Conservation (phyloP, 2,797 vertebrate genomes). For the Bradypodion ventrale region DNA sequence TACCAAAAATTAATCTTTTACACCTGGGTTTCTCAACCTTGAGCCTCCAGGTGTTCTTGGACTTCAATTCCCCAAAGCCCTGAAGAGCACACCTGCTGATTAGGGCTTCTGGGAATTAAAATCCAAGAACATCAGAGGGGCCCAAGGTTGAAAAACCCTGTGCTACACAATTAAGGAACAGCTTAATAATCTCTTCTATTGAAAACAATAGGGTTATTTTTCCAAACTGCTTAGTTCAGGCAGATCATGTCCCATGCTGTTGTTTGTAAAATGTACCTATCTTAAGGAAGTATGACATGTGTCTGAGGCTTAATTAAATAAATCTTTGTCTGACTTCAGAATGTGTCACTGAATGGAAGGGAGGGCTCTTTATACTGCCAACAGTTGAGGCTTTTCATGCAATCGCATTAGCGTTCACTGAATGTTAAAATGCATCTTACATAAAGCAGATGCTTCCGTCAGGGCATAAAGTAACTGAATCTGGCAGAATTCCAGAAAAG, state of each 20-base stretch:
- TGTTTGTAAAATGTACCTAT: background rate
- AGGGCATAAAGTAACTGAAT: background rate
- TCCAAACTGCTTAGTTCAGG: background rate
- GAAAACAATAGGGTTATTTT: background rate
- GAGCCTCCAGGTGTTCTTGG: too few species aligned
- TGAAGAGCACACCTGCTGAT: too few species aligned
- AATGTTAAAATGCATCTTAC: background rate
- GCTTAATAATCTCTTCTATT: background rate
- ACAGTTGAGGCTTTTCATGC: background rate
- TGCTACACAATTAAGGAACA: background rate
- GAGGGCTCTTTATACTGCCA: background rate
- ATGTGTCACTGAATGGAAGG: slow-evolving; percentile 19
- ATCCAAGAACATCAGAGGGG: too few species aligned
- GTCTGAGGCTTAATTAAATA: background rate
- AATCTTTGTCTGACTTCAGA: slow-evolving; percentile 25
- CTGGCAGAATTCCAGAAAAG: background rate
- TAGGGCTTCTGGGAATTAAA: too few species aligned
- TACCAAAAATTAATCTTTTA: too few species aligned
- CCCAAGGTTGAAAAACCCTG: too few species aligned
- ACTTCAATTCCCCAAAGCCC: too few species aligned
- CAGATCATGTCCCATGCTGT: background rate
- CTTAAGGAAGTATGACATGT: background rate
- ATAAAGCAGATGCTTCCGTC: background rate
- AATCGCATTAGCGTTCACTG: background rate
- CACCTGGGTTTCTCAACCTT: too few species aligned